These are phyloP conservation scores for Laticauda laticaudata DNA, from an alignment of 2,113 vertebrate species.

Conservation along the genomic window DNA sequence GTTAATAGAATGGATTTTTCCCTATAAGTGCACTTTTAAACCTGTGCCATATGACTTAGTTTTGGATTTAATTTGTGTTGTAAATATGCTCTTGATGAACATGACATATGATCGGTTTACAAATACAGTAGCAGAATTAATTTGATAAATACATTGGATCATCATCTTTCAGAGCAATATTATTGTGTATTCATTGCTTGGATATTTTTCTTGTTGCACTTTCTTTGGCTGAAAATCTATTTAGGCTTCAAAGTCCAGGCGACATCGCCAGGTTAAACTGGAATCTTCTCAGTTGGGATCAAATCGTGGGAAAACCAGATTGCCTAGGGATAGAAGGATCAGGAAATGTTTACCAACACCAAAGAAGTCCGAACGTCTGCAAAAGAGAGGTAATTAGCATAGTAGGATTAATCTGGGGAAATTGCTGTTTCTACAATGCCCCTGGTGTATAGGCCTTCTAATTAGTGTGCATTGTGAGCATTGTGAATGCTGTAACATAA, in stretches of 20 bases:
- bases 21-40: not conserved
- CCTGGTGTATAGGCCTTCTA: not conserved
- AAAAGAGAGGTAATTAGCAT: conserved; percentile 64
- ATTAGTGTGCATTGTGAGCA: not conserved
- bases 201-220: not conserved
- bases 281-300: conserved; percentile 56
- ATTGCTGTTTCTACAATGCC: not conserved
- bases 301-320: conserved; percentile 13
- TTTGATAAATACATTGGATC: not conserved
- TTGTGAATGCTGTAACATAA: not conserved
- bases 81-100: not conserved
- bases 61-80: not conserved
- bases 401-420: not conserved
- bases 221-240: conserved; percentile 23
- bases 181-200: not conserved
- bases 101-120: not conserved
- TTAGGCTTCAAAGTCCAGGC: conserved; percentile 81
- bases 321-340: conserved; percentile 28
- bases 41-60: not conserved
- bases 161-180: not conserved
- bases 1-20: not conserved
- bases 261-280: conserved; percentile 84
- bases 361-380: conserved; percentile 40
- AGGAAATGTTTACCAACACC: conserved; percentile 36
- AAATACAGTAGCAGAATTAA: not conserved